phyloP scores from a whole-genome alignment of 2,113 vertebrate species.

The Cyprinus carpio region DNA sequence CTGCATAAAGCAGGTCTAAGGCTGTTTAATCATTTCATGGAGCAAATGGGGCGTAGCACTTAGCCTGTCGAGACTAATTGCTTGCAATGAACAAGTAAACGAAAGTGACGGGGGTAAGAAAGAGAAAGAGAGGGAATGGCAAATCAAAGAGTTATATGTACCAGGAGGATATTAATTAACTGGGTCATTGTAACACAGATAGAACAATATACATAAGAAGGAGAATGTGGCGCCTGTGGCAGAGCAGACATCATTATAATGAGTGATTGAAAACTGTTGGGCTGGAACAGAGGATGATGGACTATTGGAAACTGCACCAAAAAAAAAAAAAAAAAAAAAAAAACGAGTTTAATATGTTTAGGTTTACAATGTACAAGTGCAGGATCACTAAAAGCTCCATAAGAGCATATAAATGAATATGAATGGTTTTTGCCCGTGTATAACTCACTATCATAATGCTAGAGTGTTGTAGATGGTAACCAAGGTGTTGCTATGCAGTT shows the following conservation, averaged over 20 bases:
- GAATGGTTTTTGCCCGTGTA: background rate
- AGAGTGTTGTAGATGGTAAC: background rate
- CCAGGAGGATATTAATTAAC: constrained; percentile 45
- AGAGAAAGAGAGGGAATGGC: background rate
- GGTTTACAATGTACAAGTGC: background rate
- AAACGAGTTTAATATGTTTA: background rate
- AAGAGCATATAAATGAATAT: background rate
- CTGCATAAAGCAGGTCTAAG: constrained; percentile 16
- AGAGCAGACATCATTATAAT: background rate
- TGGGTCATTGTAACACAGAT: constrained; percentile 11
- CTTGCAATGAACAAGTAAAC: constrained; percentile 30
- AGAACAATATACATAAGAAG: background rate
- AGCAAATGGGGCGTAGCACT: constrained; percentile 28
- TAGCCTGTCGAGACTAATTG: constrained; percentile 41
- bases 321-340: background rate
- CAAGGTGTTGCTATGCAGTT: background rate
- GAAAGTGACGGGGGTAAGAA: background rate
- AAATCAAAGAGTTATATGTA: constrained; percentile 16
- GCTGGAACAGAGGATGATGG: background rate
- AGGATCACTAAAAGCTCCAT: background rate
- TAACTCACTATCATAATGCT: background rate
- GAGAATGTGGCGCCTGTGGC: background rate
- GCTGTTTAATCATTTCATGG: constrained; percentile 36
- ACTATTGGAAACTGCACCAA: background rate
- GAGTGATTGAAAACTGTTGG: constrained; percentile 29